Evolutionary conservation across 2,888 invertebrate genomes (phyloP).

Genomic region (Mystacides longicornis): DNA sequence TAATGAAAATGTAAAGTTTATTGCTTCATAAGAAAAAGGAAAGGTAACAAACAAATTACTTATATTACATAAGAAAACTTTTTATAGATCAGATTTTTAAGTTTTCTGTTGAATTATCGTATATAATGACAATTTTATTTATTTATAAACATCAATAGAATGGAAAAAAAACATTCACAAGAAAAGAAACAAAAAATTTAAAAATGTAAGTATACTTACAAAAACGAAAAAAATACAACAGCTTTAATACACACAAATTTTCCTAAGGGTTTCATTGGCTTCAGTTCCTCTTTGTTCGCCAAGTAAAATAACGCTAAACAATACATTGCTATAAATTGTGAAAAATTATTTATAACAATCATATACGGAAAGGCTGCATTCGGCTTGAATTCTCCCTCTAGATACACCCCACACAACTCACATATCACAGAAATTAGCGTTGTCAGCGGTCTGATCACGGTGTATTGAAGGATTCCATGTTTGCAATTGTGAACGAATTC

Average conservation of each 20-base stretch:
- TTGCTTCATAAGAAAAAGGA: too few relatives aligned
- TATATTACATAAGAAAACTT: too few relatives aligned
- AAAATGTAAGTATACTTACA: slow-evolving; percentile 59
- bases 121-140: too few relatives aligned
- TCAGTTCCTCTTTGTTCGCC: slow-evolving; percentile 78
- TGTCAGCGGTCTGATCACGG: slow-evolving; percentile 82
- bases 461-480: slow-evolving; percentile 94
- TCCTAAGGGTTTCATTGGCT: slow-evolving; percentile 88
- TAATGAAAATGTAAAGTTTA: too few relatives aligned
- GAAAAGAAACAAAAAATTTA: background rate
- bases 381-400: slow-evolving; percentile 83
- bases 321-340: slow-evolving; percentile 95
- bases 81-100: too few relatives aligned
- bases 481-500: slow-evolving; percentile 92
- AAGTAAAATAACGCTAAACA: slow-evolving; percentile 89
- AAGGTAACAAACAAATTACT: too few relatives aligned
- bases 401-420: slow-evolving; percentile 76
- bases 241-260: slow-evolving; percentile 97
- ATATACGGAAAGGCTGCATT: slow-evolving; percentile 86
- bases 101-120: too few relatives aligned
- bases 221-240: slow-evolving; percentile 96
- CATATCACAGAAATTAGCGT: slow-evolving; percentile 86
- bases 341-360: slow-evolving; percentile 81
- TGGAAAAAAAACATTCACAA: slow-evolving; percentile 1
- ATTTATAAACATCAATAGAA: background rate